phyloP scores from a whole-genome alignment of 2,113 vertebrate species.

The Silurus glanis region DNA sequence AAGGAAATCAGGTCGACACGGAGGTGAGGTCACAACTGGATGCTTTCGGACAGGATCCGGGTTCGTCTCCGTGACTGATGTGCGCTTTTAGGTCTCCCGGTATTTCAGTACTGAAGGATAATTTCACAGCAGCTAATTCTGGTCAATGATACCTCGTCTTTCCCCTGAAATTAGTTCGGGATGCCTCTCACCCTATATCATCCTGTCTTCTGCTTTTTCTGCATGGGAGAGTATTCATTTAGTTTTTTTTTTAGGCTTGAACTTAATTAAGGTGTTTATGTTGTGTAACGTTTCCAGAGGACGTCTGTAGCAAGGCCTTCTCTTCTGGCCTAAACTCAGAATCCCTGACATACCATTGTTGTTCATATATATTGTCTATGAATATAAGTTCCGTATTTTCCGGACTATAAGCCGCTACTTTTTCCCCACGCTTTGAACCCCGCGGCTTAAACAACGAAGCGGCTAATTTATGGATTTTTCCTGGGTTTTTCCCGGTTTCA shows the following conservation, averaged over 20 bases:
- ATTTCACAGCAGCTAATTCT: slow-evolving; percentile 50
- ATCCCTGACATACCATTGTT: too few relatives aligned
- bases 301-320: background rate
- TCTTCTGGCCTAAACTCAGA: too few relatives aligned
- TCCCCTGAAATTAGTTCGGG: slow-evolving; percentile 22
- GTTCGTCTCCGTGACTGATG: slow-evolving; percentile 43
- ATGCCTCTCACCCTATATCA: background rate
- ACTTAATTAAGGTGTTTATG: background rate
- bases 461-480: too few relatives aligned
- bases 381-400: too few relatives aligned
- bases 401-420: too few relatives aligned
- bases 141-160: slow-evolving; percentile 42
- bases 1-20: slow-evolving; percentile 21
- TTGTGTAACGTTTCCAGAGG: background rate
- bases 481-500: too few relatives aligned
- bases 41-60: slow-evolving; percentile 12
- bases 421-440: too few relatives aligned
- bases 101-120: slow-evolving; percentile 40
- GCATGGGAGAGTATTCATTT: background rate
- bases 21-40: slow-evolving; percentile 20
- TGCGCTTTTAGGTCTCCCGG: slow-evolving; percentile 17
- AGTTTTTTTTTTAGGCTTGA: background rate
- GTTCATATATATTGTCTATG: too few relatives aligned
- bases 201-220: background rate
- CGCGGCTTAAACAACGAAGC: too few relatives aligned